Evolutionary conservation across 2,797 vertebrate genomes (phyloP).

Genomic region (Emydoidea blandingii): DNA sequence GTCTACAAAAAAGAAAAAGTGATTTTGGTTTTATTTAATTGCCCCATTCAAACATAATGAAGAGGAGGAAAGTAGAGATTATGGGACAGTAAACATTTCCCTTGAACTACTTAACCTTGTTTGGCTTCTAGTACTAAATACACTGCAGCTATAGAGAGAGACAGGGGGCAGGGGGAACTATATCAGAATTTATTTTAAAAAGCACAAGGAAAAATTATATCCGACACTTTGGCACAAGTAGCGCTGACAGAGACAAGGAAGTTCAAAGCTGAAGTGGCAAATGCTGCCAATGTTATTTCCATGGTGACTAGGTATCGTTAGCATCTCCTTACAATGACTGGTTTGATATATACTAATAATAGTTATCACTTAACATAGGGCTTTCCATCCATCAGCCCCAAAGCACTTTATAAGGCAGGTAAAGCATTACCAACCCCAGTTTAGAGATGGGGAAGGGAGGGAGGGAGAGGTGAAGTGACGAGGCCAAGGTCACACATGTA

Average conservation of each 20-base stretch:
- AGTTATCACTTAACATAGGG: not conserved
- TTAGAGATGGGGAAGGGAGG: not conserved
- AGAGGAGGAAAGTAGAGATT: not conserved
- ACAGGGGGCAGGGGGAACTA: not conserved
- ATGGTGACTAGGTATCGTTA: not conserved
- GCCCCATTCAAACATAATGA: slow-evolving; percentile 26
- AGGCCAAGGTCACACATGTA: not conserved
- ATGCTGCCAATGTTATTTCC: not conserved
- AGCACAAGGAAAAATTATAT: not conserved
- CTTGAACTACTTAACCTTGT: not conserved
- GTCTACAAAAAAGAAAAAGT: not conserved
- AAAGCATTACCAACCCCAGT: not conserved
- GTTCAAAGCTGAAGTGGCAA: not conserved
- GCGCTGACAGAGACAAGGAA: not conserved
- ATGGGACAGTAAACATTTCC: not conserved
- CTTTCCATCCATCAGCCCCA: not conserved
- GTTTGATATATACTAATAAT: not conserved
- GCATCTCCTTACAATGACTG: not conserved
- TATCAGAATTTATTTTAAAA: not conserved
- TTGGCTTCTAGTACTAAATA: slow-evolving; percentile 26
- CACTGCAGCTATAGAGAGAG: not conserved
- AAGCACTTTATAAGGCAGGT: not conserved
- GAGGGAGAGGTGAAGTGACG: not conserved
- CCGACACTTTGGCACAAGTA: not conserved
- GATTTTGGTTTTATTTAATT: slow-evolving; percentile 31